Conservation (phyloP, 2,113 vertebrate species). For the human (Homo sapiens) region GRCh38 chr2:104972501-104973000, state of each 20-base stretch:
- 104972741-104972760: neutral
- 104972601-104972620: neutral
- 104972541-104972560: neutral
- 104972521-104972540: neutral
- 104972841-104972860: neutral
- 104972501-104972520: neutral
- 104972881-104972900: neutral
- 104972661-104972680: neutral
- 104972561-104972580: neutral
- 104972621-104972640: neutral
- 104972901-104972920: neutral
- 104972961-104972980: neutral
- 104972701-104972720: neutral
- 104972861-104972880: neutral
- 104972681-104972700: neutral
- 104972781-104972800: neutral
- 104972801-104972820: neutral
- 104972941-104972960: neutral
- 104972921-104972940: neutral
- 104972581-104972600: neutral
- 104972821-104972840: neutral
- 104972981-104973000: neutral
- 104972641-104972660: neutral
- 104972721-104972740: neutral
- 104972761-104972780: rapidly evolving